A percentile compares a stretch with the other conserved stretches of the same genome.
These are phyloP conservation scores for Drosophila atripex DNA, from an alignment of 2,888 invertebrate species.

Conservation along the genomic window DNA sequence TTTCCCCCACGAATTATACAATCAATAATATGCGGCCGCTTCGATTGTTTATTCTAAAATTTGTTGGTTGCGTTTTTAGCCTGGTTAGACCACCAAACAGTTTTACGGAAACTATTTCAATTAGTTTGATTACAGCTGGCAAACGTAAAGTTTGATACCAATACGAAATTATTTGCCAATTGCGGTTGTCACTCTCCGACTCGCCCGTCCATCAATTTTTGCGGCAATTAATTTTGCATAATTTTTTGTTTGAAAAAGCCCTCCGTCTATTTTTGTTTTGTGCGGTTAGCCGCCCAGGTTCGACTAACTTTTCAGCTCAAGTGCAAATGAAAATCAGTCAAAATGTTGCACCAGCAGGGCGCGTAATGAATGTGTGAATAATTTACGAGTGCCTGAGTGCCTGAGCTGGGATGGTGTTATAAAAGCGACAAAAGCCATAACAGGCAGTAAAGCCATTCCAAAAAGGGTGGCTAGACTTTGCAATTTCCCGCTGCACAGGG, in stretches of 20 bases:
- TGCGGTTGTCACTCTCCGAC: slow-evolving; percentile 56
- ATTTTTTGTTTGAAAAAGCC: slow-evolving; percentile 51
- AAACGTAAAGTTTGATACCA: slow-evolving; percentile 30
- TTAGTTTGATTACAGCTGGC: slow-evolving; percentile 75
- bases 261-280: slow-evolving; percentile 39
- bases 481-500: slow-evolving; percentile 12
- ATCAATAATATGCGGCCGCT: slow-evolving; percentile 31
- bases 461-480: slow-evolving; percentile 13
- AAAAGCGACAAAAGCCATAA: slow-evolving; percentile 30
- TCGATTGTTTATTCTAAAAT: slow-evolving; percentile 33
- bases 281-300: slow-evolving; percentile 45
- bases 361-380: slow-evolving; percentile 72
- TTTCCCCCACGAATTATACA: slow-evolving; percentile 15
- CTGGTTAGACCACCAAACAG: slow-evolving; percentile 58
- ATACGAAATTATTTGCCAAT: slow-evolving; percentile 72
- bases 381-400: slow-evolving; percentile 57
- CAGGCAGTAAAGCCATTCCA: slow-evolving; percentile 4
- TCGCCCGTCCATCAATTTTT: slow-evolving; percentile 47
- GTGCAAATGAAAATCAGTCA: slow-evolving; percentile 63
- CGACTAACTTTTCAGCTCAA: slow-evolving; percentile 36
- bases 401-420: slow-evolving; percentile 31
- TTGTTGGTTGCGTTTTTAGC: slow-evolving; percentile 46
- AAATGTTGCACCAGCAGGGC: slow-evolving; percentile 49
- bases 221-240: slow-evolving; percentile 72
- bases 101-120: slow-evolving; percentile 58